Base-by-base conservation (phyloP, 2,888 invertebrate genomes). In the Calliopum simillimum region DNA sequence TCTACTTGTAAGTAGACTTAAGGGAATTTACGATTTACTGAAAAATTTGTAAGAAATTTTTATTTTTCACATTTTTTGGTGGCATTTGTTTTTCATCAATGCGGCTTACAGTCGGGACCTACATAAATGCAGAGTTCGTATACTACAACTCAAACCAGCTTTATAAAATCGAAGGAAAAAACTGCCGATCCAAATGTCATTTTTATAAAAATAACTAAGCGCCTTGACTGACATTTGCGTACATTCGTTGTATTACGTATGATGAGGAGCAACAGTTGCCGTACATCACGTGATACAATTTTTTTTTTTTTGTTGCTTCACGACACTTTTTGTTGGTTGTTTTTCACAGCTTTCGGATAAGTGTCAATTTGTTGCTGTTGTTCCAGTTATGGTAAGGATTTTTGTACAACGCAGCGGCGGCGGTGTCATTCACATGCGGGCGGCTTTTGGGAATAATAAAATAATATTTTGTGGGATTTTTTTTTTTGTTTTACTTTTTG, bases 261-360 rank as follows among this genome's bases (percentile, higher is more conserved):
- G 23, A 55, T 23, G 21, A 23, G 53, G 19, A 53, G 56, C 56
- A 58, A 58, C 56, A 58, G 56, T 58, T 58, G 23, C 25, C 8
- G 33, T 33, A 33, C 33, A 33, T 33, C 33, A 33, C 8, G 33
- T 33, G 33, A 33, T 33, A 33, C 25, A 23, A 13, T 14, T 33
- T 56, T 25, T 56, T n/a, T 11, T 23, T 11, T 56, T 11, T 23
- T 55, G 19, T 55, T 56, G 53, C 53, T 53, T 19, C 53, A 21
- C 53, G 23, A 53, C 53, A 53, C 14, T 23, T 53, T 23, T 53
- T 23, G 21, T 21, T 23, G 53, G 23, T 53, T 53, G 53, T 41
- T 59, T 59, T 59, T 59, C 59, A 59, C 59, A 59, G 59, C 49
- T 41, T 64, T 11, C 41, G 65, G 55, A 41, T 65, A 41, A 65